phyloP scores from a whole-genome alignment of 2,888 invertebrate genomes.

The Hipparchia semele region DNA sequence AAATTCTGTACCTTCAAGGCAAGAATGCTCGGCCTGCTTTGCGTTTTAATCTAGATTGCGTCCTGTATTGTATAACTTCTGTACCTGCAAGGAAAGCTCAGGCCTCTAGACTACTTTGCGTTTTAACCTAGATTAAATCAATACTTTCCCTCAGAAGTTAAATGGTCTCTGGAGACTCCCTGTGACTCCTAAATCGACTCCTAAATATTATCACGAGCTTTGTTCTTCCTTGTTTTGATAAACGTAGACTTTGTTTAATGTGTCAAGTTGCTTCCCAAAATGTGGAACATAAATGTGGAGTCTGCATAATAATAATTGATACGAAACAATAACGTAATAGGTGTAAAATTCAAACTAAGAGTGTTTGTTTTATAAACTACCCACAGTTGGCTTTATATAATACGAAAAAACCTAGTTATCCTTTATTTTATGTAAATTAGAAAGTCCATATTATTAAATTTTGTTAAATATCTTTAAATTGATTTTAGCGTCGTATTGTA shows the following conservation, averaged over 20 bases:
- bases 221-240: no score
- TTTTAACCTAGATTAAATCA: no score
- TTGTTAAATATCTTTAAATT: conserved; percentile 46
- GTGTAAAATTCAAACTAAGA: not conserved
- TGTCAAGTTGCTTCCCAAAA: not conserved
- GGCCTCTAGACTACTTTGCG: no score
- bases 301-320: not conserved
- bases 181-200: no score
- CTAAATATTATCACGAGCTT: no score
- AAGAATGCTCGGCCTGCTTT: no score
- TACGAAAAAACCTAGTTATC: conserved; percentile 38
- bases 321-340: conserved; percentile 10
- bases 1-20: no score
- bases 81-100: no score
- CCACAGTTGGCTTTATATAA: conserved; percentile 43
- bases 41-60: no score
- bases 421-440: conserved; percentile 48
- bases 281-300: conserved; percentile 6
- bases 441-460: conserved; percentile 51
- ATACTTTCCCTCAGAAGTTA: no score
- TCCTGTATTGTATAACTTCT: no score
- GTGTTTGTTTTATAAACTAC: conserved; percentile 12
- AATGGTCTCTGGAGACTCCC: no score
- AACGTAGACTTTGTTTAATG: not conserved
- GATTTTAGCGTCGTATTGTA: conserved; percentile 61